A percentile compares a stretch with the other conserved stretches of the same genome.
Evolutionary conservation across 35 echinoderm and acorn worm genomes (phyloP).

Genomic region (Heliocidaris erythrogramma): DNA sequence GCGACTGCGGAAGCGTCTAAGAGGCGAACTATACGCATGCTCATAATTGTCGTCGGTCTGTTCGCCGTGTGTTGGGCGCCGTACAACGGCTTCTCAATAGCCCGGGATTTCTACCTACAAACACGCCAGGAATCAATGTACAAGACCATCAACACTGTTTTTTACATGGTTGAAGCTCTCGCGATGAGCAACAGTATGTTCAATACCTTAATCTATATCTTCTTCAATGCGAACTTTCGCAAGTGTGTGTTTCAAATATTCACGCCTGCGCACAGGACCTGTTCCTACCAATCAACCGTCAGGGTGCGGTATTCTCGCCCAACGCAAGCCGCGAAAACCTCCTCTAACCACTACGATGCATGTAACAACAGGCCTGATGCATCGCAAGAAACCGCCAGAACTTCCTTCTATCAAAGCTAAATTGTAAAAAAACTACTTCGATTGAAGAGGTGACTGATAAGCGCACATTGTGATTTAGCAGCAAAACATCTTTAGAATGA

Average conservation of each 20-base stretch:
- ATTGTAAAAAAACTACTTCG: neutral
- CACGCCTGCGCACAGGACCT: constrained; percentile 39
- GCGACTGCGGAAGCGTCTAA: constrained; percentile 76
- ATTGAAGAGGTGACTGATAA: no score
- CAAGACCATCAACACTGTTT: constrained; percentile 54
- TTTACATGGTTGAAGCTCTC: constrained; percentile 81
- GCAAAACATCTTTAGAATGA: neutral
- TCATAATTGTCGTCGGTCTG: constrained; percentile 81
- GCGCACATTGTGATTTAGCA: neutral
- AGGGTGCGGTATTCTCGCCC: constrained; percentile 42
- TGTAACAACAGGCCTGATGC: neutral
- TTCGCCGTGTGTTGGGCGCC: constrained; percentile 94
- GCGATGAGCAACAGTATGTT: constrained; percentile 88
- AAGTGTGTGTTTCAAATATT: constrained; percentile 81
- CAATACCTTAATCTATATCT: constrained; percentile 83
- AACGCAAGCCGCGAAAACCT: neutral
- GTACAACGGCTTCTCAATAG: constrained; percentile 72
- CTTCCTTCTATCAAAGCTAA: constrained; percentile 19
- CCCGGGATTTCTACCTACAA: constrained; percentile 74
- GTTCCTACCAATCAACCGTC: constrained; percentile 22
- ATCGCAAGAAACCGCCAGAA: constrained; percentile 35
- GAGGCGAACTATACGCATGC: constrained; percentile 80
- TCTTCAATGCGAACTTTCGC: constrained; percentile 79
- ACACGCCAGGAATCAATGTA: constrained; percentile 45
- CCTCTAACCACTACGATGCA: constrained; percentile 17